Base-by-base conservation (phyloP, 2,797 vertebrate genomes). In the Nothura maculosa region DNA sequence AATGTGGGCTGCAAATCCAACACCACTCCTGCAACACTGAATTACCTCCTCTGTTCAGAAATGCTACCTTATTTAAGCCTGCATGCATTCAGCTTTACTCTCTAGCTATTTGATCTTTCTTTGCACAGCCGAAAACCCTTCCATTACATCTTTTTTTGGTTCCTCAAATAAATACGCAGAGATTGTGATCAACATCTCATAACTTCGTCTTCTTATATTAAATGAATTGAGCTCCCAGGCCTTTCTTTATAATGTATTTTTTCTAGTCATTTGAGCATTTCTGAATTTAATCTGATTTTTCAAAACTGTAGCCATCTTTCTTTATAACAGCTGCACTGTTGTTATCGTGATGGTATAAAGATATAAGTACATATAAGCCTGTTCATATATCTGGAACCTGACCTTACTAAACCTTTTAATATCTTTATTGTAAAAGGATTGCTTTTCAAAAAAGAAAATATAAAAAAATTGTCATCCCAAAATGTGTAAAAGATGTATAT, bases 381-480 rank as follows among this genome's bases (percentile, higher is more conserved):
- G 61, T 25, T 89, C 68, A 30, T 61, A 15, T 76, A 30, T 27
- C 92, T 54, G 21, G 72, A 87, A 84, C 12, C 2, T 30, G 58
- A 30, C 30, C 30, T 55, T n/a, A 55, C 30, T 22, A 6, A 66
- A 34, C 14, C 38, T 60, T 84, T 93, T 1, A 27, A 76, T 81
- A 76, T 79, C 38, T 84, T 40, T 38, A 47, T 79, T 52, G 70
- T 25, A 42, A 68, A 81, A 76, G 12, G 12, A 76, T 58, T 79
- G 36, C 67, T 63, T 86, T 34, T 73, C 74, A 73, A 79, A 88
- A 91, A 92, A 79, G 50, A 55, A 86, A 93, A 61, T 36, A 80
- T 47, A 75, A 88, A 93, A 93, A 92, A 90, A 82, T 32, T 52
- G 73, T 55, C 24, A 85, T 92, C 40, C 79, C 38, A 86, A 84